These are phyloP conservation scores for Charadrius vociferus DNA, from an alignment of 2,113 vertebrate genomes.

Conservation along the genomic window DNA sequence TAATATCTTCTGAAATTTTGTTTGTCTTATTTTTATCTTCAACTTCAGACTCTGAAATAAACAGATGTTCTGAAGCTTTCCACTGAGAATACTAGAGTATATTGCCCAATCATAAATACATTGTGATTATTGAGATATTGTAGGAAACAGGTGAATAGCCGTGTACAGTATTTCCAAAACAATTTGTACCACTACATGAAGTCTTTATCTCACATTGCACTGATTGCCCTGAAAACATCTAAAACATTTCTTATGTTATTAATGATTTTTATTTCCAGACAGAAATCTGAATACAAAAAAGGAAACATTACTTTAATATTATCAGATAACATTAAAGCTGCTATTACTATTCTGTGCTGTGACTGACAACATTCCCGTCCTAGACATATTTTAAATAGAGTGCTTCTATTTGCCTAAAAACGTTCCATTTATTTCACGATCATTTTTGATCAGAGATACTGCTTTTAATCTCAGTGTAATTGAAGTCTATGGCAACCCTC, in stretches of 20 bases:
- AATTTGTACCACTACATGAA: not conserved
- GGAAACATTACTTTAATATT: not conserved
- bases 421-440: not conserved
- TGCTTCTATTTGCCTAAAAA: not conserved
- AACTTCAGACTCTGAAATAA: constrained; percentile 26
- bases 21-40: constrained; percentile 42
- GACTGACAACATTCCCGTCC: not conserved
- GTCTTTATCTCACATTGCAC: not conserved
- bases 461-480: not conserved
- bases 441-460: not conserved
- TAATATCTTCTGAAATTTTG: constrained; percentile 41
- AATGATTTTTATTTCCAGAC: not conserved
- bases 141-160: not conserved
- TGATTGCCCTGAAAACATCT: not conserved
- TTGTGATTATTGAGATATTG: not conserved
- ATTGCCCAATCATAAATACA: not conserved
- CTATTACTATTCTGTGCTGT: not conserved
- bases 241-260: not conserved
- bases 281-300: not conserved
- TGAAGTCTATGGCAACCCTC: not conserved
- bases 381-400: not conserved
- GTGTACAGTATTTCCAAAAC: not conserved
- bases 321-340: not conserved
- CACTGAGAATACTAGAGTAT: not conserved
- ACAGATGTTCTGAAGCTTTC: constrained; percentile 45